Conservation (phyloP, 35 echinoderm and acorn worm genomes). For the Apostichopus californicus region DNA sequence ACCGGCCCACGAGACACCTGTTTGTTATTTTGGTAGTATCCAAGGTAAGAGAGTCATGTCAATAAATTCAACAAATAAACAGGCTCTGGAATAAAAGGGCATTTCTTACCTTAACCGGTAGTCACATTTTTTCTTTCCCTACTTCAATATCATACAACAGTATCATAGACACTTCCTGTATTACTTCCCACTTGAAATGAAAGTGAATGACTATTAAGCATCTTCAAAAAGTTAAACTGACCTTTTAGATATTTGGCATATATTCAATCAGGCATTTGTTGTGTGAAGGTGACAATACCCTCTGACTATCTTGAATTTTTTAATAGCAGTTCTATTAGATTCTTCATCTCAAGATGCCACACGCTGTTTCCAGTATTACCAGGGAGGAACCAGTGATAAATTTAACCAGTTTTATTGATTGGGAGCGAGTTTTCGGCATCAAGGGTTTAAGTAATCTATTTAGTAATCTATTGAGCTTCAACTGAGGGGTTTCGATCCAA, state of each 20-base stretch:
- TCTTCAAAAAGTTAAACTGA: not conserved
- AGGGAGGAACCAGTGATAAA: too few relatives aligned
- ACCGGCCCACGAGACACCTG: not conserved
- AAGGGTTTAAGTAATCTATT: too few relatives aligned
- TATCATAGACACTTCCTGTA: slow-evolving; percentile 15
- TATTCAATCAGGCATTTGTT: not conserved
- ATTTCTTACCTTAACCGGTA: not conserved
- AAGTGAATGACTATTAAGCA: not conserved
- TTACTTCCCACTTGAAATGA: slow-evolving; percentile 17
- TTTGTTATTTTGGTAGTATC: slow-evolving; percentile 32
- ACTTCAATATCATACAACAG: slow-evolving; percentile 19
- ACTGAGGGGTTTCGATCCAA: too few relatives aligned
- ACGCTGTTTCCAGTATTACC: too few relatives aligned
- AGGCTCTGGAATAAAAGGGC: not conserved
- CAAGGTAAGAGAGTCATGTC: not conserved
- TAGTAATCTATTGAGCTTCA: too few relatives aligned
- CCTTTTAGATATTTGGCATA: not conserved
- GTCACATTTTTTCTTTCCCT: not conserved
- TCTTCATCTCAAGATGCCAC: too few relatives aligned
- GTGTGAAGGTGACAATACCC: too few relatives aligned
- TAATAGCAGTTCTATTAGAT: too few relatives aligned
- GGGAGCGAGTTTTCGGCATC: too few relatives aligned
- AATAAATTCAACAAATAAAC: not conserved
- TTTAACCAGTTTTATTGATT: too few relatives aligned
- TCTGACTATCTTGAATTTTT: too few relatives aligned